Conservation (phyloP, 2,113 vertebrate species). For the Oncorhynchus gorbuscha region DNA sequence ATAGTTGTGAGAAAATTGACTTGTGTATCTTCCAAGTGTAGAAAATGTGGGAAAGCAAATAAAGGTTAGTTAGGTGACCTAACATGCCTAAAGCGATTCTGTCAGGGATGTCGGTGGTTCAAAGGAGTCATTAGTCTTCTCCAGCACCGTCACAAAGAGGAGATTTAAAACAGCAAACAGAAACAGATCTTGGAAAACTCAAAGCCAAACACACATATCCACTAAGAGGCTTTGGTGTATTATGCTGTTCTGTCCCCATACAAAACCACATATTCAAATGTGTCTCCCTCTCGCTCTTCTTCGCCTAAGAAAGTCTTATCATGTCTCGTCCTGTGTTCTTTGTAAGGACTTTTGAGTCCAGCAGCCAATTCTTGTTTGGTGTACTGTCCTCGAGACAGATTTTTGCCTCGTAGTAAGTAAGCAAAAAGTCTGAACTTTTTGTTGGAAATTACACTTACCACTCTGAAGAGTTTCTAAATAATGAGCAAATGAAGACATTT, state of each 20-base stretch:
- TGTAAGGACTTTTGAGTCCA: not conserved
- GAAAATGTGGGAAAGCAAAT: constrained; percentile 71
- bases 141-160: constrained; percentile 52
- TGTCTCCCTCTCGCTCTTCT: constrained; percentile 46
- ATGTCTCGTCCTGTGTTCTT: constrained; percentile 8
- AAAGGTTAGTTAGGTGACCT: constrained; percentile 77
- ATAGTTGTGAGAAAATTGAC: constrained; percentile 2
- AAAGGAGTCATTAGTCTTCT: constrained; percentile 67
- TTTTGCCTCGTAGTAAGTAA: not conserved
- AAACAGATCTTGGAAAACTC: constrained; percentile 53
- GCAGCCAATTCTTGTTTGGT: not conserved
- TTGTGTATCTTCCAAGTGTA: not conserved
- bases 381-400: not conserved
- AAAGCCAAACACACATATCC: constrained; percentile 69
- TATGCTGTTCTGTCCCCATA: constrained; percentile 47
- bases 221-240: constrained; percentile 65
- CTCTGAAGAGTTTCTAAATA: too few relatives aligned
- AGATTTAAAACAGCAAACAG: constrained; percentile 71
- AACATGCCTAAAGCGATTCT: constrained; percentile 73
- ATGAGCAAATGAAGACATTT: too few relatives aligned
- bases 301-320: constrained; percentile 58
- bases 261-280: constrained; percentile 46
- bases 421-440: too few relatives aligned
- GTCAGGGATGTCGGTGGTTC: constrained; percentile 50
- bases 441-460: too few relatives aligned